Conservation (phyloP, 2,888 invertebrate genomes). For the Diarsia brunnea region DNA sequence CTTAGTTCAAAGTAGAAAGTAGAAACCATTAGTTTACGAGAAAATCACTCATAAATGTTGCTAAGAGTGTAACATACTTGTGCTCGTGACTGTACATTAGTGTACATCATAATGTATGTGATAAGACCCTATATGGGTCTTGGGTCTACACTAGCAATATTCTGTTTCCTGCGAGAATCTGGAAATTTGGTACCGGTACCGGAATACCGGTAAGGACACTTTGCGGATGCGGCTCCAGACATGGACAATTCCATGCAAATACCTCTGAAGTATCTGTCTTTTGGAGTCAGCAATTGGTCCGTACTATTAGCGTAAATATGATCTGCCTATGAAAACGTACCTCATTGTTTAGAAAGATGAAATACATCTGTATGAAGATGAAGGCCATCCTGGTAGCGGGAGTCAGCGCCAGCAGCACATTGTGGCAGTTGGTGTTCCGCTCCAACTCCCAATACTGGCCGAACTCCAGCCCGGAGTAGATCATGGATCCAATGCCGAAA, state of each 20-base stretch:
- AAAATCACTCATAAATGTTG: too few relatives aligned
- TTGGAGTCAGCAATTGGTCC: background rate
- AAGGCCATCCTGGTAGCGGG: conserved; percentile 98
- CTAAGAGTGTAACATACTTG: too few relatives aligned
- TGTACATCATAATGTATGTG: background rate
- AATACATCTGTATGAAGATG: conserved; percentile 99
- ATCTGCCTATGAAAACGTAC: too few relatives aligned
- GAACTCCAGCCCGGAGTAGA: conserved; percentile 98
- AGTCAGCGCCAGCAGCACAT: conserved; percentile 96
- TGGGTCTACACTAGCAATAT: background rate
- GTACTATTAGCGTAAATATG: too few relatives aligned
- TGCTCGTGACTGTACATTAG: too few relatives aligned
- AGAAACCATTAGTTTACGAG: too few relatives aligned
- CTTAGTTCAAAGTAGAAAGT: too few relatives aligned
- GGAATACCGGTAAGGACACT: background rate
- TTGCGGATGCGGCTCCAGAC: background rate
- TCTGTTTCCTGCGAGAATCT: background rate
- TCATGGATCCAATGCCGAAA: conserved; percentile 99
- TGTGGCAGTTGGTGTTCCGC: conserved; percentile 97
- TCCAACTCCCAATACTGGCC: conserved; percentile 98
- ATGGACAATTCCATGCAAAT: background rate
- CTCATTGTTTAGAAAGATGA: conserved; percentile 99
- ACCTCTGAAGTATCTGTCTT: background rate
- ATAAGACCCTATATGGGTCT: background rate
- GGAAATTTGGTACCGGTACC: background rate